Conservation (phyloP, 2,113 vertebrate species). For the Gallinago media region DNA sequence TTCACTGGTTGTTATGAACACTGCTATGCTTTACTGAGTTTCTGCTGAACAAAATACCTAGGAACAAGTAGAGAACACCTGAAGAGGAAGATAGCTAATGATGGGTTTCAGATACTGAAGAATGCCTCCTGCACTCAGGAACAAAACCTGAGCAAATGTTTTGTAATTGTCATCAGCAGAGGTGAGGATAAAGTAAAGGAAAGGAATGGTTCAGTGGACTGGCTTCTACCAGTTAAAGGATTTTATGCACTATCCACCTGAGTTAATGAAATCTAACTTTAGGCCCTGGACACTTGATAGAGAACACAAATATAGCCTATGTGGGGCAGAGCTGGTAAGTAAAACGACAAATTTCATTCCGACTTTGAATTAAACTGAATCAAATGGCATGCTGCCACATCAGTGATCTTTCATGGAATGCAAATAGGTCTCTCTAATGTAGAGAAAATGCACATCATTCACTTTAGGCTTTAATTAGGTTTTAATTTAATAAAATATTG, state of each 20-base stretch:
- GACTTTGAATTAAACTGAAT: slow-evolving; percentile 9
- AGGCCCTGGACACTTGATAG: slow-evolving; percentile 22
- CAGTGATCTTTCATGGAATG: slow-evolving; percentile 36
- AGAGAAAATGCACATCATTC: slow-evolving; percentile 49
- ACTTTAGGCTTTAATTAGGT: slow-evolving; percentile 65
- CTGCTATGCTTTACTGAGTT: slow-evolving; percentile 53
- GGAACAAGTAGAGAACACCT: slow-evolving; percentile 31
- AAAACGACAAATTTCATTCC: background rate
- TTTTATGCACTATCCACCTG: slow-evolving; percentile 18
- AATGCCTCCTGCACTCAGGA: slow-evolving; percentile 21
- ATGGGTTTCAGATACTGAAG: slow-evolving; percentile 30
- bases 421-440: slow-evolving; percentile 40
- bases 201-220: slow-evolving; percentile 18
- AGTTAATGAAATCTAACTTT: slow-evolving; percentile 54
- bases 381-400: slow-evolving; percentile 42
- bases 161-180: slow-evolving; percentile 8
- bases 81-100: slow-evolving; percentile 33
- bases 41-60: slow-evolving; percentile 43
- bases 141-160: slow-evolving; percentile 21
- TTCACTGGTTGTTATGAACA: slow-evolving; percentile 34
- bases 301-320: background rate
- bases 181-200: background rate
- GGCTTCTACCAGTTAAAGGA: background rate
- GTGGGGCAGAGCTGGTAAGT: background rate
- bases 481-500: slow-evolving; percentile 70